phyloP scores from a whole-genome alignment of 2,113 vertebrate genomes.

The Brachypodius melanocephalos region DNA sequence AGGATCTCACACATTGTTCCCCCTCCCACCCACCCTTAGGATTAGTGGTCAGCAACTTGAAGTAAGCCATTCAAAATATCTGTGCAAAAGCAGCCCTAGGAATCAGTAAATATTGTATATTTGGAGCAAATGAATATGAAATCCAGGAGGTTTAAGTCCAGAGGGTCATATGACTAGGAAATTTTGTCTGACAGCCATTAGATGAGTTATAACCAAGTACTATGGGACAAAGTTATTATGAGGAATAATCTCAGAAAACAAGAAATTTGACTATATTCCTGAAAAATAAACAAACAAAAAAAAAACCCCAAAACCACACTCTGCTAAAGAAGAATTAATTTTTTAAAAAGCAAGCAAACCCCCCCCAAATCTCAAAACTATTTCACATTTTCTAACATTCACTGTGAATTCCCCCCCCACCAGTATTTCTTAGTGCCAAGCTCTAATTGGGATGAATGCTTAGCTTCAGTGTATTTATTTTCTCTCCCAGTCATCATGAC shows the following conservation, averaged over 20 bases:
- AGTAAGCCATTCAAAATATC: not conserved
- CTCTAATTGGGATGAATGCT: not conserved
- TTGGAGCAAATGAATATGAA: not conserved
- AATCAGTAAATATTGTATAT: not conserved
- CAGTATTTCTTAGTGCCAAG: not conserved
- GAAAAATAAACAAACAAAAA: not conserved
- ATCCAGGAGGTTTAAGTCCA: not conserved
- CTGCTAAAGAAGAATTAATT: not conserved
- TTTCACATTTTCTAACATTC: not conserved
- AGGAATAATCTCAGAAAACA: not conserved
- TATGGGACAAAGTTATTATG: not conserved
- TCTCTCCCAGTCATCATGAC: not conserved
- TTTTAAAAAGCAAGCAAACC: not conserved
- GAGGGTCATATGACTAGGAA: not conserved
- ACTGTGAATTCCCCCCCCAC: too few relatives aligned
- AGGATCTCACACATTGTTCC: not conserved
- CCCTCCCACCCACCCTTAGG: rapidly evolving
- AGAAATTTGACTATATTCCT: not conserved
- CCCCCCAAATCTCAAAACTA: not conserved
- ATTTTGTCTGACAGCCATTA: not conserved
- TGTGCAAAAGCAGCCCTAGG: not conserved
- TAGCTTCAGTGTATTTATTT: not conserved
- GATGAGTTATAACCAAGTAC: not conserved
- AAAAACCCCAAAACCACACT: not conserved
- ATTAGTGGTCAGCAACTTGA: not conserved